phyloP scores from a whole-genome alignment of 2,888 invertebrate species.

The Sepioteuthis lessoniana region DNA sequence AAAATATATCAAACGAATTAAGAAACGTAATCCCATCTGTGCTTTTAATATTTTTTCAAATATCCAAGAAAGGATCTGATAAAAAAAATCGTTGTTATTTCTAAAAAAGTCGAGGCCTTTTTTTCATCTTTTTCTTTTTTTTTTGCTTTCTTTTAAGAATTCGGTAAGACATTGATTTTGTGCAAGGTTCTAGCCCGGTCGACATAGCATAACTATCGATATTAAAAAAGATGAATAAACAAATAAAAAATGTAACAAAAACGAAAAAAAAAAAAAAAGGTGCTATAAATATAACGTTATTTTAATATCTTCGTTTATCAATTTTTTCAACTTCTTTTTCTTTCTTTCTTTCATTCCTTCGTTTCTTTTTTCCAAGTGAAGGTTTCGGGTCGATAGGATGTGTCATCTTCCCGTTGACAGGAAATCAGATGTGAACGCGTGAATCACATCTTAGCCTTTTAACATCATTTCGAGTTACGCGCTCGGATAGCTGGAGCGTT shows the following conservation, averaged over 20 bases:
- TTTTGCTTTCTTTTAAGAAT: background rate
- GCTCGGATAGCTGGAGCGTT: background rate
- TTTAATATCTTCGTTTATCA: conserved; percentile 1
- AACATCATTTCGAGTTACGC: background rate
- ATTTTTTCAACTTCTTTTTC: too few relatives aligned
- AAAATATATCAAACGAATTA: too few relatives aligned
- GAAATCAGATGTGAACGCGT: background rate
- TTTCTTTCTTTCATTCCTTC: too few relatives aligned
- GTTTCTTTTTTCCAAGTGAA: background rate
- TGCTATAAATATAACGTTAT: background rate
- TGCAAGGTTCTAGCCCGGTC: background rate
- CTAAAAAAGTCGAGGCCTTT: background rate
- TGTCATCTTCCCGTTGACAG: conserved; percentile 25
- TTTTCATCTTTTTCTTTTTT: too few relatives aligned
- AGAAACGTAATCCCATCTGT: too few relatives aligned
- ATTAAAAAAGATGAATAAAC: background rate
- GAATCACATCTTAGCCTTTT: background rate
- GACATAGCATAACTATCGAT: background rate
- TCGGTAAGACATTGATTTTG: background rate
- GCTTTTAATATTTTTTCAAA: background rate
- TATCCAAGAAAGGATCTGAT: background rate
- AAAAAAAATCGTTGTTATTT: background rate
- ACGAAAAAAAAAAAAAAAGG: background rate
- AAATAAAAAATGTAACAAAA: too few relatives aligned
- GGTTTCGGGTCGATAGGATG: conserved; percentile 10